Evolutionary conservation across 2,113 vertebrate species (phyloP).

Genomic region (Notothenia coriiceps): DNA sequence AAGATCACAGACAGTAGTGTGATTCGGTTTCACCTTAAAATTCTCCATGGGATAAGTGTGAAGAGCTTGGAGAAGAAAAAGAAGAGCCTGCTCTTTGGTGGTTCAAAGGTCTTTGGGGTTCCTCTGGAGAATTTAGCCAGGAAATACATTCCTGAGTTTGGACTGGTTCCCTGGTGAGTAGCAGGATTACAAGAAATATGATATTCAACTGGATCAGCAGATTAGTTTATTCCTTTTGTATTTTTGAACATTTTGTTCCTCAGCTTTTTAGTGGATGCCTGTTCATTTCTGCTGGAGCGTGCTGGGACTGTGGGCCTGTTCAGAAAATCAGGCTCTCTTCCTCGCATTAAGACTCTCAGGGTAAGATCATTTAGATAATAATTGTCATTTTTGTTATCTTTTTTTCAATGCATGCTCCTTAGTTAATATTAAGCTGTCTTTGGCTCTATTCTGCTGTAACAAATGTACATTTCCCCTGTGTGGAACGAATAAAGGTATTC

Average conservation of each 20-base stretch:
- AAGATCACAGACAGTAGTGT: conserved; percentile 71
- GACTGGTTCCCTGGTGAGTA: conserved; percentile 89
- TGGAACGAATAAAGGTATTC: too few relatives aligned
- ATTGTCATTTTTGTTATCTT: too few relatives aligned
- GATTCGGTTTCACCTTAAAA: conserved; percentile 85
- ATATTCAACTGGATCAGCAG: not conserved
- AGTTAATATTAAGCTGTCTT: too few relatives aligned
- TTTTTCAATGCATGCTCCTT: too few relatives aligned
- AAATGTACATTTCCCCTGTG: too few relatives aligned
- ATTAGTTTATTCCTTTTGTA: not conserved
- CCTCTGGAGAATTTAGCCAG: conserved; percentile 84
- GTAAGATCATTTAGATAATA: conserved; percentile 71
- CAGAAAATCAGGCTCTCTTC: conserved; percentile 92
- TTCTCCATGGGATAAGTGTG: conserved; percentile 85
- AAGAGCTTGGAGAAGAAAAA: conserved; percentile 75
- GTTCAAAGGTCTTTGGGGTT: conserved; percentile 87
- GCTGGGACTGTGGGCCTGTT: conserved; percentile 91
- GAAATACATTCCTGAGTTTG: conserved; percentile 86
- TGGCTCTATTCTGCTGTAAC: too few relatives aligned
- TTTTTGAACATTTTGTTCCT: conserved; percentile 10
- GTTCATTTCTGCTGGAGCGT: conserved; percentile 86
- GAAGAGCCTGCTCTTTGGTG: conserved; percentile 52
- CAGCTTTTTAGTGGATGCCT: conserved; percentile 92
- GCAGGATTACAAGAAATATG: not conserved
- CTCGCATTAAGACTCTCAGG: conserved; percentile 90